Conservation (phyloP, 2,888 invertebrate genomes). For the Drosophila dives region DNA sequence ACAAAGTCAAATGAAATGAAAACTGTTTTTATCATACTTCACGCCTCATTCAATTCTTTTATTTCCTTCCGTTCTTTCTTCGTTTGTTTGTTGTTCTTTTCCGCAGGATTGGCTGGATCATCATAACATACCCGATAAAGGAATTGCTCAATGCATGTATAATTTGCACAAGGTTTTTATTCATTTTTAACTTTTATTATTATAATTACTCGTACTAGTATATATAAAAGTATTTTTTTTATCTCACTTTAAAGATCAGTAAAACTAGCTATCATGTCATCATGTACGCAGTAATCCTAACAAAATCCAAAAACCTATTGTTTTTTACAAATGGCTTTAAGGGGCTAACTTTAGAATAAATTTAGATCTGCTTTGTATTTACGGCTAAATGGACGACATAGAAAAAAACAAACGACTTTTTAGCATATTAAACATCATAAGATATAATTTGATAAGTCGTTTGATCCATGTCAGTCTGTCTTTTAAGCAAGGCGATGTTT, state of each 20-base stretch:
- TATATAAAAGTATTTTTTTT: not conserved
- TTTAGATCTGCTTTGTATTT: not conserved
- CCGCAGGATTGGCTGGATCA: constrained; percentile 85
- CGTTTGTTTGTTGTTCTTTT: constrained; percentile 66
- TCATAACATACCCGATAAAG: constrained; percentile 84
- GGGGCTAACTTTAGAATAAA: not conserved
- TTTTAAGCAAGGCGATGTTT: not conserved
- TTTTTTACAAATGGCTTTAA: not conserved
- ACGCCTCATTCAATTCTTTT: constrained; percentile 69
- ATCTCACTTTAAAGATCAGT: constrained; percentile 2
- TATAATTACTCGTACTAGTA: constrained; percentile 9
- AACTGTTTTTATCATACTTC: constrained; percentile 54
- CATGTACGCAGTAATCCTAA: constrained; percentile 1
- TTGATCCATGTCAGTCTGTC: not conserved
- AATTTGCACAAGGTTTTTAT: constrained; percentile 85
- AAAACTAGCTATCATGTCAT: constrained; percentile 15
- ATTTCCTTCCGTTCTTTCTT: constrained; percentile 34
- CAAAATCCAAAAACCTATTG: not conserved
- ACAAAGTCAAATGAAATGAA: constrained; percentile 25
- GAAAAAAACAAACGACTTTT: not conserved
- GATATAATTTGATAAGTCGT: not conserved
- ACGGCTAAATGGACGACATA: not conserved
- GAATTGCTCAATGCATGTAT: constrained; percentile 85
- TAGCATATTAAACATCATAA: not conserved
- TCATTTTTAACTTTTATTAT: constrained; percentile 51